Evolutionary conservation across 2,888 invertebrate genomes (phyloP), one percentile per base, ranked within the genome.

Genomic region (Parnassius orleans): DNA sequence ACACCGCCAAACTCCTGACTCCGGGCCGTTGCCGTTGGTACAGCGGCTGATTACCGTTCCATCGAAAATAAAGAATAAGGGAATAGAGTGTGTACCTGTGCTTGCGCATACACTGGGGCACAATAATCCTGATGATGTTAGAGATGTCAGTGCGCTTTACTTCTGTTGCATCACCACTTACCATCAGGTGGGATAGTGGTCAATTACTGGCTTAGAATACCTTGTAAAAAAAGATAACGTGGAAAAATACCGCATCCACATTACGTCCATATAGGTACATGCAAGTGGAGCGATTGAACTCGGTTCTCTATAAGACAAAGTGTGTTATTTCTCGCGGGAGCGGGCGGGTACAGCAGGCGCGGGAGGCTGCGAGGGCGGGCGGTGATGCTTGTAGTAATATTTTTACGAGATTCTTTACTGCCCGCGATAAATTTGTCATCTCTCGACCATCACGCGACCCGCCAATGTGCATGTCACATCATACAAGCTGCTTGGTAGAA

Each of bases 241-340:
- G 14, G 19, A 15, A 56, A 19, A 44, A 67, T 72, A 59, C 76
- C 81, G 64, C 65, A 77, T 83, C 80, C 65, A 60, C 15, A 24
- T 10, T 15, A 51, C 53, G 9, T 10, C 15, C 73, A 69, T 65
- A 33, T 9, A 63, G 58, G 14, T 76, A 63, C 61, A 56, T 47
- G 63, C 48, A 0, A 48, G 78, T 74, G 43, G 55, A 75, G 77
- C 81, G 83, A 84, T 83, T 80, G 83, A 77, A 81, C 80, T 80
- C 84, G 83, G 84, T 85, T 81, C 80, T 74, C 77, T 79, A 77
- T 82, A 83, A 87, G 87, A 89, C 89, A 90, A 88, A 88, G 86
- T 84, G 86, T 88, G 88, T 87, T 86, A 86, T 87, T 86, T 86
- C 84, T 86, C 88, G 86, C 85, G 88, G 83, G 83, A 82, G 75